phyloP scores from a whole-genome alignment of 1,140 invertebrate genomes.

The Phenacoccus solenopsis region DNA sequence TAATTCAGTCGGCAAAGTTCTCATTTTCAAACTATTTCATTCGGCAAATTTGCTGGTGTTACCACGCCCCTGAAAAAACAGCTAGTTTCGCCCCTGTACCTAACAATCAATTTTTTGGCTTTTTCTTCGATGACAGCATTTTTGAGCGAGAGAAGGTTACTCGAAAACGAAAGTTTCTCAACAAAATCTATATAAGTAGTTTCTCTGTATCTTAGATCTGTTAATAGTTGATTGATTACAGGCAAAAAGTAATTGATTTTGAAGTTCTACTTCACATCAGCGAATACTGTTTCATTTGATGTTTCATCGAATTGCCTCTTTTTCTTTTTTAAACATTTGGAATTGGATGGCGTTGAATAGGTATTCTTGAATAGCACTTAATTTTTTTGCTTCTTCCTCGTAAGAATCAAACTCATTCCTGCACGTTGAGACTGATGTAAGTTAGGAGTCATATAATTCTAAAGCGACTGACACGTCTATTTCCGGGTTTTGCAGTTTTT shows the following conservation, averaged over 20 bases:
- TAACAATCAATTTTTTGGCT: not conserved
- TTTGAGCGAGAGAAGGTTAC: not conserved
- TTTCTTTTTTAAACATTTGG: conserved; percentile 9
- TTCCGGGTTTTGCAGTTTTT: conserved; percentile 18
- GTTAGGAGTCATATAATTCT: not conserved
- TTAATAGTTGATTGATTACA: not conserved
- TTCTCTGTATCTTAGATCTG: not conserved
- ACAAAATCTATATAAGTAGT: not conserved
- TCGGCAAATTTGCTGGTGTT: too few species aligned
- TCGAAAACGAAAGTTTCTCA: not conserved
- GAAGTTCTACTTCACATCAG: not conserved
- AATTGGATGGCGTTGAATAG: not conserved
- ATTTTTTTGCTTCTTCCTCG: conserved; percentile 10
- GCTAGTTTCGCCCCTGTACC: too few species aligned
- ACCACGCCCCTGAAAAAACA: too few species aligned
- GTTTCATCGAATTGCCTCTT: not conserved
- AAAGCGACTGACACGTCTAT: conserved; percentile 8
- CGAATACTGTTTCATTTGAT: not conserved
- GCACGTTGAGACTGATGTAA: not conserved
- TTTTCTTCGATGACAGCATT: not conserved
- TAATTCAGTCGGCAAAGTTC: too few species aligned
- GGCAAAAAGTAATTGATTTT: conserved; percentile 4
- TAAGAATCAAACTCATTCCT: not conserved
- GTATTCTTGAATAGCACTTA: not conserved
- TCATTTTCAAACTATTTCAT: too few species aligned